Base-by-base conservation (phyloP, 1,140 invertebrate genomes). In the Megalopta genalis region DNA sequence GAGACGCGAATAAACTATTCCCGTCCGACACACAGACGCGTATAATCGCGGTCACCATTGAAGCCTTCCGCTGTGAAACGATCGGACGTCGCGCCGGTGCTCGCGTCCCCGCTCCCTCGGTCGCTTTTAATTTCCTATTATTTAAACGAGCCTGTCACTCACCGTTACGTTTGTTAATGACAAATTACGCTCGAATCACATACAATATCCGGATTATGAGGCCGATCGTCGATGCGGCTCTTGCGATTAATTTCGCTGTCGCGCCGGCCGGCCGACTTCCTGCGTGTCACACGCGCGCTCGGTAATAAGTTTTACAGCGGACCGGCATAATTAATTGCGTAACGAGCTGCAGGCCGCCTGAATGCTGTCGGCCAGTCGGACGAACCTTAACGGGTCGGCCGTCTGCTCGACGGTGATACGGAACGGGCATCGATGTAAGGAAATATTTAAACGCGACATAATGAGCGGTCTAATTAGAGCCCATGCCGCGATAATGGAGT, bases 51-150 rank as follows among this genome's bases (percentile, higher is more conserved):
- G 62, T 14, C 16, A 14, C 62, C 18, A 21, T 16, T 18, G 32
- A 60, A 14, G 7, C 32, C 73, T 65, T 67, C 37, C 64, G 74
- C 21, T 37, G 68, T 69, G 65, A 49, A 77, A 67, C 57, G 57
- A 49, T 62, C 27, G 60, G 49, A 57, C 54, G 54, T 37, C 68
- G 42, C 23, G 25, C 49, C 16, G 60, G 25, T 14, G 1, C 25
- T 21, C 9, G 60, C 25, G 4, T 14, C 14, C 67, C 14, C 12
- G 9, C 39, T 46, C 77, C 52, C 27, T 46, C 25, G 62, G 62
- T 70, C 77, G 71, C 42, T 74, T 79, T 79, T 79, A 79, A 79
- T 79, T 74, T 73, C 77, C 77, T 67, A 74, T 74, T 79, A 74
- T 79, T 79, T 67, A 79, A 72, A 49, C 71, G 63, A 52, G 70